A percentile compares a stretch with the other conserved stretches of the same genome.
Evolutionary conservation across 2,797 vertebrate species (phyloP).

Genomic region (Takifugu rubripes): DNA sequence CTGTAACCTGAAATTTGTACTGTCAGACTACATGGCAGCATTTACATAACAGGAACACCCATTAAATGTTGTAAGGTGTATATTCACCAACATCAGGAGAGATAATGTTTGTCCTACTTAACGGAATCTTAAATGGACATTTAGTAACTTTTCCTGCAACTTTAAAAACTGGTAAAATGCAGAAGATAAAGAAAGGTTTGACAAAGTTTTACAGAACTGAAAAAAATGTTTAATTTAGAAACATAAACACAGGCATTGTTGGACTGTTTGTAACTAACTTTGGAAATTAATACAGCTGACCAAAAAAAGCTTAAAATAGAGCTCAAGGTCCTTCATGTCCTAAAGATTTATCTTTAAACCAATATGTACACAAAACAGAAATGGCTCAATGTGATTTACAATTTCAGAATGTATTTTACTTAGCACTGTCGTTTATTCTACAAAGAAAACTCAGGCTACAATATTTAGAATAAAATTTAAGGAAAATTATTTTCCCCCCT

Average conservation of each 20-base stretch:
- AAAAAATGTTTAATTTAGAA: constrained; percentile 55
- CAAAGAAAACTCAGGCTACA: neutral
- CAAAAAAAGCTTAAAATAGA: constrained; percentile 31
- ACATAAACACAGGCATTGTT: constrained; percentile 35
- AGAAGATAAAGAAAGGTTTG: neutral
- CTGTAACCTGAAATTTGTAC: too few relatives aligned
- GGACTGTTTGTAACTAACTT: constrained; percentile 9
- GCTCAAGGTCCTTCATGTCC: constrained; percentile 16
- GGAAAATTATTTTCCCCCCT: neutral
- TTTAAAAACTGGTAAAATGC: neutral
- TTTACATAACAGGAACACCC: constrained; percentile 1
- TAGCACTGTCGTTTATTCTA: constrained; percentile 1
- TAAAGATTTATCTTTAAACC: constrained; percentile 18
- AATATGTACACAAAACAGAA: constrained; percentile 25
- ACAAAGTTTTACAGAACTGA: constrained; percentile 9
- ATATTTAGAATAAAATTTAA: neutral
- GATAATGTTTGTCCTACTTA: neutral
- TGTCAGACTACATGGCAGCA: too few relatives aligned
- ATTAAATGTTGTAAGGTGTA: constrained; percentile 15
- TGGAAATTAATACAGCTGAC: constrained; percentile 27
- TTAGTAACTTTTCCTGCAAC: neutral
- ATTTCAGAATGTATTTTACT: constrained; percentile 3
- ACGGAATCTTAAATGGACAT: too few relatives aligned
- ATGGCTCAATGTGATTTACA: constrained; percentile 10
- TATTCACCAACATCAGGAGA: constrained; percentile 44